Evolutionary conservation across 1,140 invertebrate species (phyloP), one percentile per base, ranked within the genome.

Genomic region (Theocolax elegans): DNA sequence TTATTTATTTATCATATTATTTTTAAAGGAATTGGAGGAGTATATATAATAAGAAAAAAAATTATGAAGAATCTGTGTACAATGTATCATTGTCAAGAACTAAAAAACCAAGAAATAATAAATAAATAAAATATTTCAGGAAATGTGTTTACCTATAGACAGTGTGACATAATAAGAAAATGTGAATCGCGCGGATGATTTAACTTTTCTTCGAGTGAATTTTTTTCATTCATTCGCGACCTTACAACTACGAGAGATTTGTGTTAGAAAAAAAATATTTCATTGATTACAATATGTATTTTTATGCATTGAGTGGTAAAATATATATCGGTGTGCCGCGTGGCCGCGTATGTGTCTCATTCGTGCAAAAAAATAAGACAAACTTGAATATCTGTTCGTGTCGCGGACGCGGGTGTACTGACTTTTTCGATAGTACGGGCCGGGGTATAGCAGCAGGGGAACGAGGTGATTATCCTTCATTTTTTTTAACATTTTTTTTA

Each of bases 391-490:
- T 15, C 15, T 6, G 7, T 15, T 44, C 6, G 15, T 17, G 42
- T 31, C 23, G 46, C 21, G 23, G 25, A 0, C 25, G n/a, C 64
- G 40, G 40, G 35, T 27, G 27, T 23, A 29, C 35, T 35, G 31
- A 54, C 17, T 2, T 54, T 1, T 19, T 19, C n/a, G 19, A 54
- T 31, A 56, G n/a, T 48, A 17, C 25, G 53, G 23, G 29, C n/a
- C 54, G 19, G 17, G 31, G n/a, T n/a, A 15, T 64, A 58, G 40
- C n/a, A 67, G 27, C 27, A 67, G 21, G 53, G 40, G 29, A 29
- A 6, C 17, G 25, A 42, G 38, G 19, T 48, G 42, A 67, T 48
- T 59, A 46, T 25, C 27, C 1, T 23, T 58, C 48, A 54, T 13
- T 54, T 12, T 58, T 31, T 25, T 35, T 19, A 44, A 9, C 17